Conservation (phyloP, 2,113 vertebrate genomes). For the Phainopepla nitens region DNA sequence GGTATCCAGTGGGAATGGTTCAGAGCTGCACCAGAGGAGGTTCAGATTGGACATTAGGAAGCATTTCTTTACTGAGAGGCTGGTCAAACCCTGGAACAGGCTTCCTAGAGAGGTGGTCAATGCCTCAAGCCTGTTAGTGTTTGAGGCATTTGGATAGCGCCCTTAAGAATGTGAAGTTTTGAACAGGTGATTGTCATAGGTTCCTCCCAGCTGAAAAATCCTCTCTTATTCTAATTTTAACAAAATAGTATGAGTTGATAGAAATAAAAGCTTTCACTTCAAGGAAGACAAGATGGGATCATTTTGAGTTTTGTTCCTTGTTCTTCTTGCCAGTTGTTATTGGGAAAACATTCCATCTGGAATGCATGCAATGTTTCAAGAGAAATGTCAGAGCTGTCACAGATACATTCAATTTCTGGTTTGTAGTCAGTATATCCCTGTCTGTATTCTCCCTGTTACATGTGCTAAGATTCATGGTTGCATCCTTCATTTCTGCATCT, state of each 20-base stretch:
- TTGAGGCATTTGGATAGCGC: background rate
- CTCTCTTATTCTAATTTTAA: background rate
- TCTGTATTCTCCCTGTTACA: background rate
- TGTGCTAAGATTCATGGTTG: background rate
- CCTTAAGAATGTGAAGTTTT: background rate
- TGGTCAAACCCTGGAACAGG: background rate
- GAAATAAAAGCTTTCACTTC: background rate
- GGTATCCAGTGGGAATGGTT: background rate
- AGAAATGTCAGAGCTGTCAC: background rate
- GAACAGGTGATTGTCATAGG: background rate
- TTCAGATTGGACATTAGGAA: background rate
- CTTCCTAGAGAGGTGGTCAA: background rate
- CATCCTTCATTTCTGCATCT: background rate
- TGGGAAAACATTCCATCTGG: background rate
- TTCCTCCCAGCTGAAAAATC: background rate
- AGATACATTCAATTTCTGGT: background rate
- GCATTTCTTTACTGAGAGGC: background rate
- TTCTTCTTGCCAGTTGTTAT: background rate
- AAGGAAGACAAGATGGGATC: background rate
- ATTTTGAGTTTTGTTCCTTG: background rate
- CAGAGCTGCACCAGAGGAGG: rapidly evolving
- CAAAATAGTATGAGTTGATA: background rate
- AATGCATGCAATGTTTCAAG: background rate
- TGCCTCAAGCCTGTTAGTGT: background rate
- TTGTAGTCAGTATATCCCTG: background rate